Base-by-base conservation (phyloP, 2,888 invertebrate genomes). In the Trachelus iudaicus region DNA sequence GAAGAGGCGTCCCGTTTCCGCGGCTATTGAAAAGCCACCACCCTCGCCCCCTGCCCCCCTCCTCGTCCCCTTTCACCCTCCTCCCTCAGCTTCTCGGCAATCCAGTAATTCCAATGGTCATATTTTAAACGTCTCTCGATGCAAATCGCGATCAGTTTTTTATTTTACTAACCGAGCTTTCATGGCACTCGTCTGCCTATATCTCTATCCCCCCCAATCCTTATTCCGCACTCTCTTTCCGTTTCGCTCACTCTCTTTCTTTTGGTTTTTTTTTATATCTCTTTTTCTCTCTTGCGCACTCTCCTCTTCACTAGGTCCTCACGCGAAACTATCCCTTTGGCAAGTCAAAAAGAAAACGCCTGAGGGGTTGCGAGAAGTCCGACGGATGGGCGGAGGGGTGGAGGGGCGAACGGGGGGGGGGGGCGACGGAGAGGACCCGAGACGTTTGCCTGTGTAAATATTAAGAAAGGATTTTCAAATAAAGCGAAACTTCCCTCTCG, bases 81-180 rank as follows among this genome's bases (percentile, higher is more conserved):
- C 33, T 76, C 35, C 79, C 73, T 71, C 73, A 77, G 75, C 80
- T 76, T 77, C 76, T 79, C 79, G 74, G 73, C 77, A 40, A 75
- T 34, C 34, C 40, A 40, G 40, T 40, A 15, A 15, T 15, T 6
- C 15, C 40, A 40, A 4, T 13, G 40, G 71, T 75, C 73, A 74
- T 79, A 73, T 73, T 77, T 85, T 80, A 83, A 85, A 83, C 78
- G 82, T 82, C 79, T 79, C 73, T 76, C 73, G 79, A 82, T 81
- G 80, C 73, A 82, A 83, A 83, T 83, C 84, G 79, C 80, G 76
- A 84, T 83, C 82, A 81, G 30, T 75, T 78, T 78, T 78, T 56
- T 73, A 34, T 37, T 40, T 73, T 33, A 69, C 75, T 78, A 37
- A 73, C 73, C 78, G 69, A 75, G 40, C 75, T 68, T 30, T 35